Evolutionary conservation across 2,113 vertebrate genomes (phyloP).

Genomic region (Aspiorhynchus laticeps): DNA sequence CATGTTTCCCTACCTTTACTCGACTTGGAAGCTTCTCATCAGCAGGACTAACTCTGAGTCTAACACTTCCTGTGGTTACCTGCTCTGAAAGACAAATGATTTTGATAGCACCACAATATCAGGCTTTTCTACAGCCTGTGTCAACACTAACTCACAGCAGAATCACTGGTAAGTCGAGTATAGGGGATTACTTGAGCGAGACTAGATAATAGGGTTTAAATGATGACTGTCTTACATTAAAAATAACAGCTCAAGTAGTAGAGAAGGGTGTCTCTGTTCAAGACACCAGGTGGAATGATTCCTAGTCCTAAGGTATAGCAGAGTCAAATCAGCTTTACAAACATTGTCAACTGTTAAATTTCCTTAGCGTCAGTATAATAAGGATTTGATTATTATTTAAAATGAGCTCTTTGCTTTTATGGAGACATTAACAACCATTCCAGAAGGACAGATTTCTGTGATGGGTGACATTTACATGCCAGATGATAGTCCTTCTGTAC

Average conservation of each 20-base stretch:
- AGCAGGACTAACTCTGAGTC: constrained; percentile 4
- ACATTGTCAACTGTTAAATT: background rate
- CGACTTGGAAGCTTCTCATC: background rate
- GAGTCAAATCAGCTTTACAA: background rate
- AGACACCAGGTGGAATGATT: background rate
- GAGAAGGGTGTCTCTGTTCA: background rate
- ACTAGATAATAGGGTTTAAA: background rate
- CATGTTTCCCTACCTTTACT: constrained; percentile 3
- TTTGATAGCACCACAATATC: background rate
- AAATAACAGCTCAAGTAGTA: background rate
- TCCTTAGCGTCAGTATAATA: background rate
- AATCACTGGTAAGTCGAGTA: background rate
- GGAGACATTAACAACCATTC: background rate
- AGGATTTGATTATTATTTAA: background rate
- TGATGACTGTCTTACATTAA: background rate
- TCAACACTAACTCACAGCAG: background rate
- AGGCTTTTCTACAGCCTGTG: constrained; percentile 6
- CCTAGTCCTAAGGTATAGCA: background rate
- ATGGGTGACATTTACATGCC: background rate
- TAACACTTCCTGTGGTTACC: background rate
- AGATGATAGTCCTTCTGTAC: background rate
- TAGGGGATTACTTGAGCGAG: background rate
- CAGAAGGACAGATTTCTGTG: background rate
- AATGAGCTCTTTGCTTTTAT: background rate
- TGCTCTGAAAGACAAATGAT: constrained; percentile 27